These are phyloP conservation scores for Phodopus roborovskii DNA, from an alignment of 2,113 vertebrate species.

Conservation along the genomic window DNA sequence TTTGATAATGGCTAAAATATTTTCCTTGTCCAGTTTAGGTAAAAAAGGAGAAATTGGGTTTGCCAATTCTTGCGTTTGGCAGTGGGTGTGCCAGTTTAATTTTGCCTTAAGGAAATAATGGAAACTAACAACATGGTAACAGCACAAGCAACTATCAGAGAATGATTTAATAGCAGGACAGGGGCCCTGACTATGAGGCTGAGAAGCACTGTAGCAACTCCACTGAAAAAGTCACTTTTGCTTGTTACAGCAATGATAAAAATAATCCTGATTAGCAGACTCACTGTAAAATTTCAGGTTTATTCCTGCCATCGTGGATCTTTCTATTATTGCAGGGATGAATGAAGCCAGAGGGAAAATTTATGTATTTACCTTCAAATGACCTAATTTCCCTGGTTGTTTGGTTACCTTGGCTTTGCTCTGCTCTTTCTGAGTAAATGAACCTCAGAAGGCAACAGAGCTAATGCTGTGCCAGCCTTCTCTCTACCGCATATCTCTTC, in stretches of 20 bases:
- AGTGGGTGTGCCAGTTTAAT: neutral
- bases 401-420: neutral
- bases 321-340: neutral
- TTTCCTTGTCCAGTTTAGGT: neutral
- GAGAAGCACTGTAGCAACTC: neutral
- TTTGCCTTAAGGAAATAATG: conserved; percentile 10
- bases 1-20: neutral
- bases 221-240: neutral
- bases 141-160: neutral
- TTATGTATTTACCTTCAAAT: neutral
- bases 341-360: conserved; percentile 29
- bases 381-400: neutral
- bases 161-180: neutral
- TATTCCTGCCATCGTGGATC: neutral
- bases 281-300: neutral
- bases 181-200: neutral
- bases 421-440: neutral
- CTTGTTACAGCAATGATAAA: neutral
- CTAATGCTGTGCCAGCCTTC: neutral
- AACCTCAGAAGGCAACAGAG: neutral
- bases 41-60: neutral
- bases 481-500: neutral
- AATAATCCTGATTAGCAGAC: neutral
- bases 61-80: neutral
- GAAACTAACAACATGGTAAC: neutral